These are phyloP conservation scores for Clarias pachynema DNA, from an alignment of 2,797 vertebrate genomes.

Conservation along the genomic window DNA sequence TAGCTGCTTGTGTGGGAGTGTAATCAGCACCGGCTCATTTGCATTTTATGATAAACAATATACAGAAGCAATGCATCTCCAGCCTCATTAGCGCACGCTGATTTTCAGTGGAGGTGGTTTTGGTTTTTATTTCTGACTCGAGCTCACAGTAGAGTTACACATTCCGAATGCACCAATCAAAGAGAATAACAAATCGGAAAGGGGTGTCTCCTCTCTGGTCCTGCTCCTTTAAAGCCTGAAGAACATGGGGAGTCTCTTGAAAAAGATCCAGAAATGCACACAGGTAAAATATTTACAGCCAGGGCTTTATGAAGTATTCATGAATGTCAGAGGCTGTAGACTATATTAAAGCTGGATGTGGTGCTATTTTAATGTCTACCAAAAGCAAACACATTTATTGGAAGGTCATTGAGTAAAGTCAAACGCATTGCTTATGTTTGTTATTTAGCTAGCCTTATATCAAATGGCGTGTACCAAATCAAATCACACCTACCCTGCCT, in stretches of 20 bases:
- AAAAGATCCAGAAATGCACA: not conserved
- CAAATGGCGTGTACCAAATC: not conserved
- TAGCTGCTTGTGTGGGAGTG: conserved; percentile 52
- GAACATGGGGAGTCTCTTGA: not conserved
- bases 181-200: conserved; percentile 34
- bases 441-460: not conserved
- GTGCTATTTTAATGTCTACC: not conserved
- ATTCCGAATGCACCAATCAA: conserved; percentile 40
- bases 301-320: not conserved
- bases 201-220: conserved; percentile 5
- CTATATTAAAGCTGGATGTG: not conserved
- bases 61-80: conserved; percentile 50
- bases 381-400: not conserved
- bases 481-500: conserved; percentile 80
- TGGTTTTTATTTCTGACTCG: conserved; percentile 45
- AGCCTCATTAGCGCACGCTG: conserved; percentile 52
- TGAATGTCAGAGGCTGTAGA: not conserved
- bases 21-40: conserved; percentile 55
- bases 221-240: conserved; percentile 16
- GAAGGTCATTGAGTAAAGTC: not conserved
- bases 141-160: conserved; percentile 30
- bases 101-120: conserved; percentile 40
- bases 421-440: not conserved
- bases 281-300: conserved; percentile 7
- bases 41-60: conserved; percentile 57